A percentile compares a stretch with the other conserved stretches of the same genome.
phyloP scores from a whole-genome alignment of 35 echinoderm and acorn worm species.

The Hemicentrotus pulcherrimus region DNA sequence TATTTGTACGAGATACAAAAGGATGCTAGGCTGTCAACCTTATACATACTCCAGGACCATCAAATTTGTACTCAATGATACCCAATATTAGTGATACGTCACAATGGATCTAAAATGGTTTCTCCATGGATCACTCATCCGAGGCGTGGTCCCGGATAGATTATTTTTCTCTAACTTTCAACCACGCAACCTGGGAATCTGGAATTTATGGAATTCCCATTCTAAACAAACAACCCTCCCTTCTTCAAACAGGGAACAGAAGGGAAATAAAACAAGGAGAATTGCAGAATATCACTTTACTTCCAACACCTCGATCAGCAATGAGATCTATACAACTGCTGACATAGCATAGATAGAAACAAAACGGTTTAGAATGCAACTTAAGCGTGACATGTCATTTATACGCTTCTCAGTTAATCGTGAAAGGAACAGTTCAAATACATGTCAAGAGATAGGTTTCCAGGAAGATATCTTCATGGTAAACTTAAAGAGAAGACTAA shows the following conservation, averaged over 20 bases:
- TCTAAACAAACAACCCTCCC: slow-evolving; percentile 2
- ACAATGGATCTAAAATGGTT: not conserved
- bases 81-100: not conserved
- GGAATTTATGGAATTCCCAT: not conserved
- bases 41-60: not conserved
- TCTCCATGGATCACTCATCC: not conserved
- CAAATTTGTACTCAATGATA: not conserved
- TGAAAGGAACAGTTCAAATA: not conserved
- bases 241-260: not conserved
- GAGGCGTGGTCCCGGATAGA: not conserved
- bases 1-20: not conserved
- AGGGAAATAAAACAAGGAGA: not conserved
- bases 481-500: not conserved
- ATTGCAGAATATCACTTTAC: not conserved
- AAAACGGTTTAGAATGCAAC: not conserved
- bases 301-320: not conserved
- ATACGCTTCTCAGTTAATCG: not conserved
- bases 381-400: not conserved
- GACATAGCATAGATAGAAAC: not conserved
- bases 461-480: not conserved
- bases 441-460: not conserved
- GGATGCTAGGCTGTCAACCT: not conserved
- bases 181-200: not conserved
- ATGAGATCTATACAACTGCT: not conserved
- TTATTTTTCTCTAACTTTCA: not conserved